These are phyloP conservation scores for Neuroterus valhalla DNA, from an alignment of 1,140 invertebrate genomes.

Conservation along the genomic window DNA sequence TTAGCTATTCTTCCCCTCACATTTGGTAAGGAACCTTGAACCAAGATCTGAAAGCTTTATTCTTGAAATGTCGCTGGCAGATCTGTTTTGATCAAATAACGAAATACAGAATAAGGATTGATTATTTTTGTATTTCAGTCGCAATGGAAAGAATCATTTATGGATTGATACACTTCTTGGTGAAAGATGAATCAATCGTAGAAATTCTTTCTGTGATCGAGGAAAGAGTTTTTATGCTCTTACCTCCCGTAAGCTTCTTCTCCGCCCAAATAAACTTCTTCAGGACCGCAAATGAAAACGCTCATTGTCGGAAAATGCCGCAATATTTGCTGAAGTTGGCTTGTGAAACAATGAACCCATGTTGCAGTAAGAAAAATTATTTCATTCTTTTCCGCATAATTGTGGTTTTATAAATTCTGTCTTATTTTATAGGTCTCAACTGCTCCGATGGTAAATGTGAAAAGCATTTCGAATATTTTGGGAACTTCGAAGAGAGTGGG, in stretches of 20 bases:
- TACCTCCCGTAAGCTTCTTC: slow-evolving; percentile 69
- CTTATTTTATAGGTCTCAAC: slow-evolving; percentile 52
- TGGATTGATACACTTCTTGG: slow-evolving; percentile 36
- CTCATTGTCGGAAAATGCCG: slow-evolving; percentile 65
- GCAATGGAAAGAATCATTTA: slow-evolving; percentile 58
- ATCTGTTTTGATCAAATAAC: too few species aligned
- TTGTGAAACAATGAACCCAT: slow-evolving; percentile 54
- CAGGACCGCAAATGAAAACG: slow-evolving; percentile 58
- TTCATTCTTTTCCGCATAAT: background rate
- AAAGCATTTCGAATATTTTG: slow-evolving; percentile 61
- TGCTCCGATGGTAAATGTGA: slow-evolving; percentile 63
- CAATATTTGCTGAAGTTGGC: slow-evolving; percentile 51
- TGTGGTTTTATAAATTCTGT: slow-evolving; percentile 37
- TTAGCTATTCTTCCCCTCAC: slow-evolving; percentile 59
- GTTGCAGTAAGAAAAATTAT: slow-evolving; percentile 59
- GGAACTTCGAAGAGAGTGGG: slow-evolving; percentile 51
- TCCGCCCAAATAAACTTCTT: slow-evolving; percentile 65
- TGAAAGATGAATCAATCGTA: slow-evolving; percentile 30
- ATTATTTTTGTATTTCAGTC: slow-evolving; percentile 55
- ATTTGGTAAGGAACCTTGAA: slow-evolving; percentile 56
- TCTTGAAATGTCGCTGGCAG: too few species aligned
- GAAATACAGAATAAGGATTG: background rate
- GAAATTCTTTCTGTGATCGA: slow-evolving; percentile 57
- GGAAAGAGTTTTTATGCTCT: slow-evolving; percentile 60
- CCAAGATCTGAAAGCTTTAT: too few species aligned